phyloP scores from a whole-genome alignment of 2,888 invertebrate genomes.

The Oxytorus armatus region DNA sequence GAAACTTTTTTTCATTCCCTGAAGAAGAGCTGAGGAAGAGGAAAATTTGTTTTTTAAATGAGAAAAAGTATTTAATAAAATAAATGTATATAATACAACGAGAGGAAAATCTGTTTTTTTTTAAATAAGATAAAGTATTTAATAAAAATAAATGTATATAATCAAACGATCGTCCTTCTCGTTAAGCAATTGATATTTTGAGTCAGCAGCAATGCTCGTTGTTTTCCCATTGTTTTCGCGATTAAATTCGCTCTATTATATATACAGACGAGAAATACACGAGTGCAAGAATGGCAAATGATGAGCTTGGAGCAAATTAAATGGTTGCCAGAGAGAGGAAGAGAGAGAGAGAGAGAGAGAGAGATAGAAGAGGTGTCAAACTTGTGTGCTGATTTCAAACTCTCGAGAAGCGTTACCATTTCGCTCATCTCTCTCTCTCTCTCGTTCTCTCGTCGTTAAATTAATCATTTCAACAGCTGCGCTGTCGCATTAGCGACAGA shows the following conservation, averaged over 20 bases:
- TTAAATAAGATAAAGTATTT: too few species aligned
- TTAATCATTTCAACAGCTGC: conserved; percentile 84
- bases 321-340: too few species aligned
- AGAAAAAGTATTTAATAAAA: too few species aligned
- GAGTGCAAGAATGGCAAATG: too few species aligned
- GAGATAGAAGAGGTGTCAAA: conserved; percentile 25
- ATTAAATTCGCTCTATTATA: too few species aligned
- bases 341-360: conserved; percentile 1
- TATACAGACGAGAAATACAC: too few species aligned
- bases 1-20: too few species aligned
- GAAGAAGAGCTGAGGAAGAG: too few species aligned
- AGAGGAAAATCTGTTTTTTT: too few species aligned
- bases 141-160: neutral
- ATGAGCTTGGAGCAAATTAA: too few species aligned
- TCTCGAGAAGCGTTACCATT: conserved; percentile 46
- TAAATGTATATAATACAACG: too few species aligned
- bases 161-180: neutral
- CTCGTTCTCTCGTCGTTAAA: conserved; percentile 74
- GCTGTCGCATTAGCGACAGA: conserved; percentile 81
- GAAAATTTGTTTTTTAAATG: too few species aligned
- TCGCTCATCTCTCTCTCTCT: conserved; percentile 27
- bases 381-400: conserved; percentile 42
- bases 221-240: conserved; percentile 38
- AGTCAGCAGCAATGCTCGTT: conserved; percentile 11
- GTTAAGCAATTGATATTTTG: neutral